Percentiles rank a stretch among this genome's conserved stretches.
Evolutionary conservation across 2,797 vertebrate genomes (phyloP).

Genomic region (Nasua narica): DNA sequence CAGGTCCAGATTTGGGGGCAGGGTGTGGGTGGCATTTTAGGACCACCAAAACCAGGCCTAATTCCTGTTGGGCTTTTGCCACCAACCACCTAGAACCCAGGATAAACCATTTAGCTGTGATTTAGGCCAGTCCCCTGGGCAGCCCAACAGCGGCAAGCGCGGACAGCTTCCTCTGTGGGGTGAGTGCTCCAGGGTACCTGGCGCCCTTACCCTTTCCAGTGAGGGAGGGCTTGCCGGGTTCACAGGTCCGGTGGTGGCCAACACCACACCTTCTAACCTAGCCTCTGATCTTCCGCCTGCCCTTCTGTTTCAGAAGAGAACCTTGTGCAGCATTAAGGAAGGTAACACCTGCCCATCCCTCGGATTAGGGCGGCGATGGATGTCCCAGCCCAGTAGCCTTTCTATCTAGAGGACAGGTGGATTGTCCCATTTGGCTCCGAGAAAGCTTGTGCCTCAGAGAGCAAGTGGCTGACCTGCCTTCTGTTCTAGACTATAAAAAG

Average conservation of each 20-base stretch:
- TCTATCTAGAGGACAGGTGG: neutral
- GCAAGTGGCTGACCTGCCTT: conserved; percentile 17
- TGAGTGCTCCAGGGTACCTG: neutral
- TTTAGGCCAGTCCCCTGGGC: neutral
- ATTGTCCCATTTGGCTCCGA: neutral
- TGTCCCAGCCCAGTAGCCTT: neutral
- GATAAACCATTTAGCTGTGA: neutral
- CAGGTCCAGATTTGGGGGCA: neutral
- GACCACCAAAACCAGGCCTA: neutral
- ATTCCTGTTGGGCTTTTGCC: neutral
- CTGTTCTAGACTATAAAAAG: conserved; percentile 16
- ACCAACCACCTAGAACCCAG: neutral
- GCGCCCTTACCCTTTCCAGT: neutral
- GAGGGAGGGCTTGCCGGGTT: neutral
- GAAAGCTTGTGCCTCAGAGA: neutral
- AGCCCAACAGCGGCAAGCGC: neutral
- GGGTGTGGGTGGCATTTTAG: neutral
- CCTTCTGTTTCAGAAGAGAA: neutral
- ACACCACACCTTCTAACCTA: neutral
- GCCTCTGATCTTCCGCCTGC: neutral
- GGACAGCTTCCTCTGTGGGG: neutral
- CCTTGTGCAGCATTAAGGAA: neutral
- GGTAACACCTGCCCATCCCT: neutral
- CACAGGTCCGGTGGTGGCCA: neutral
- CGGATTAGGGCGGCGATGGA: neutral